phyloP scores from a whole-genome alignment of 2,113 vertebrate species.

The Deroptyus accipitrinus region DNA sequence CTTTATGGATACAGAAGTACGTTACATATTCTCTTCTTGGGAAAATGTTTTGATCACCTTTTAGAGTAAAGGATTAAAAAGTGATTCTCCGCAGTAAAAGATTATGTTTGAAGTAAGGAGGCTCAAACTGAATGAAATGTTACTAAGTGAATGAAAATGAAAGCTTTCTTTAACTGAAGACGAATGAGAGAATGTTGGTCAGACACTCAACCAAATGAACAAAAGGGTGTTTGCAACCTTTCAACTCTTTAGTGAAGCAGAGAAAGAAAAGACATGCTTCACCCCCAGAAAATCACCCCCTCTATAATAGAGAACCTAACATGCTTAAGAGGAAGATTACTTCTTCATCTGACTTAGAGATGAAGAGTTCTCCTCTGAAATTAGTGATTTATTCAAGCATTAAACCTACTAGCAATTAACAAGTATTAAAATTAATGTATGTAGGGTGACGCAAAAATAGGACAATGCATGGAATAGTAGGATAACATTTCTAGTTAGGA shows the following conservation, averaged over 20 bases:
- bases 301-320: background rate
- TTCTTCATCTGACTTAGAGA: background rate
- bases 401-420: background rate
- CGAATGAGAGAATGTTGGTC: background rate
- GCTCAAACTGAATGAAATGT: background rate
- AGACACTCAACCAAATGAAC: background rate
- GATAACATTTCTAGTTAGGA: background rate
- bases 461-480: background rate
- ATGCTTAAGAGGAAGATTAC: background rate
- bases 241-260: background rate
- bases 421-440: background rate
- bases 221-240: background rate
- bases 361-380: background rate
- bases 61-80: background rate
- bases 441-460: background rate
- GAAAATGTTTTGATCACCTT: background rate
- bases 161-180: background rate
- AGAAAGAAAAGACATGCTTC: background rate
- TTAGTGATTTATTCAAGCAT: background rate
- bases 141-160: background rate
- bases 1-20: background rate
- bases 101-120: background rate
- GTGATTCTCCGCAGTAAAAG: background rate
- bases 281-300: background rate
- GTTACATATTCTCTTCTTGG: background rate